Evolutionary conservation across 2,797 vertebrate genomes (phyloP).

Genomic region (Anguilla marmorata): DNA sequence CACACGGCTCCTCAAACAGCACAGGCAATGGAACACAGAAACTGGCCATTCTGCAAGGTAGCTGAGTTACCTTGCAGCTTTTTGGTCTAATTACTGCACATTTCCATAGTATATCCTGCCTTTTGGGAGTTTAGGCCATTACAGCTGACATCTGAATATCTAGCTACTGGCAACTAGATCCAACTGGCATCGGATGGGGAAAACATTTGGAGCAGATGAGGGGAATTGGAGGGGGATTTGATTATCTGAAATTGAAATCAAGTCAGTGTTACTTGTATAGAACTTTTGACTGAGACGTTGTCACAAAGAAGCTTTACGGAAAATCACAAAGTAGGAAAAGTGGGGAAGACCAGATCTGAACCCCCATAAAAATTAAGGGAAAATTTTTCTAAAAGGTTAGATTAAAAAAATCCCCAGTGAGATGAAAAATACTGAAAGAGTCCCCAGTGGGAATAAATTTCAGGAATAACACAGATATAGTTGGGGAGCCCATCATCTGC

Average conservation of each 20-base stretch:
- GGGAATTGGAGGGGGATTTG: background rate
- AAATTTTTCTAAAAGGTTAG: no score
- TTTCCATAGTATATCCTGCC: background rate
- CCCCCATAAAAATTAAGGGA: background rate
- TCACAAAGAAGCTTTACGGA: background rate
- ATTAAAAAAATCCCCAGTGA: no score
- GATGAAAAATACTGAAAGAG: no score
- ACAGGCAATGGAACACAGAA: background rate
- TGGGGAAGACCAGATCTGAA: background rate
- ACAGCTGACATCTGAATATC: background rate
- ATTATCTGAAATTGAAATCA: background rate
- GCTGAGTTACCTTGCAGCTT: background rate
- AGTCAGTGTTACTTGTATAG: background rate
- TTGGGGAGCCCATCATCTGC: no score
- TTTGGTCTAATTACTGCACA: background rate
- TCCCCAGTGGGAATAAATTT: no score
- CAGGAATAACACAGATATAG: no score
- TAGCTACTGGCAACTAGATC: background rate
- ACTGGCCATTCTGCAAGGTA: background rate
- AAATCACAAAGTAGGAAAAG: background rate
- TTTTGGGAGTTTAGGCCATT: background rate
- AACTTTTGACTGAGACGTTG: background rate
- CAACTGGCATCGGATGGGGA: background rate
- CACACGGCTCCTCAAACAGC: background rate
- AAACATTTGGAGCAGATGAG: background rate